A percentile compares a stretch with the other conserved stretches of the same genome.
phyloP scores from a whole-genome alignment of 2,888 invertebrate species.

The Augochlorella aurata region DNA sequence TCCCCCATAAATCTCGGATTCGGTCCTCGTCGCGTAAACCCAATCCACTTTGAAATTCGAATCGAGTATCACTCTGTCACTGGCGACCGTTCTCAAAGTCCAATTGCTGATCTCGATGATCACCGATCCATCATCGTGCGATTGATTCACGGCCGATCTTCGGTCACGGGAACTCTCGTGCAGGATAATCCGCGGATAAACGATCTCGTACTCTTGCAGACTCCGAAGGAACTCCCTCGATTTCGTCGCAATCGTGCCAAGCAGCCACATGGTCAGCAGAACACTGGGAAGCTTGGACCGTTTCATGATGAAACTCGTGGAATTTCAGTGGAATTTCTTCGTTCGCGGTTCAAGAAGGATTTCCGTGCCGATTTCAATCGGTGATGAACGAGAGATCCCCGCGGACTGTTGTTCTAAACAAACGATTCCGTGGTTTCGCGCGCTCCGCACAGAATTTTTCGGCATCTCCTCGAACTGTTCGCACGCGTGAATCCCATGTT shows the following conservation, averaged over 20 bases:
- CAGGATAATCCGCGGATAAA: conserved; percentile 68
- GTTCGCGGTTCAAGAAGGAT: background rate
- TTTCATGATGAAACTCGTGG: conserved; percentile 36
- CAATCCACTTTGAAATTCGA: conserved; percentile 62
- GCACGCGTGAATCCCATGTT: background rate
- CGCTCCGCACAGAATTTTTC: background rate
- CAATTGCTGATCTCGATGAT: conserved; percentile 67
- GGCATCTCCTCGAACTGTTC: background rate
- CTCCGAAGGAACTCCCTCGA: conserved; percentile 33
- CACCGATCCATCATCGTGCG: conserved; percentile 18
- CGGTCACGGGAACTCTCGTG: conserved; percentile 35
- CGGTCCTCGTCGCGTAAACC: conserved; percentile 26
- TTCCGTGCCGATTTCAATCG: background rate
- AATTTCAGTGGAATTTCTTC: conserved; percentile 20
- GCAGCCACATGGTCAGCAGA: conserved; percentile 45
- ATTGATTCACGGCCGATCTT: conserved; percentile 39
- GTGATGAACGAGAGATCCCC: background rate
- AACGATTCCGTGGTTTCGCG: background rate
- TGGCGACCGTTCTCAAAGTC: conserved; percentile 69
- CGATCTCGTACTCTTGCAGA: conserved; percentile 59
- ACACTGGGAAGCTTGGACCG: conserved; percentile 50
- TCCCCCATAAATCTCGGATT: background rate
- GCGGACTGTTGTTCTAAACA: background rate
- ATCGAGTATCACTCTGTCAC: conserved; percentile 64
- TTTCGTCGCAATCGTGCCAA: conserved; percentile 46